These are phyloP conservation scores for Cyprinus carpio DNA, from an alignment of 2,113 vertebrate species.

Conservation along the genomic window DNA sequence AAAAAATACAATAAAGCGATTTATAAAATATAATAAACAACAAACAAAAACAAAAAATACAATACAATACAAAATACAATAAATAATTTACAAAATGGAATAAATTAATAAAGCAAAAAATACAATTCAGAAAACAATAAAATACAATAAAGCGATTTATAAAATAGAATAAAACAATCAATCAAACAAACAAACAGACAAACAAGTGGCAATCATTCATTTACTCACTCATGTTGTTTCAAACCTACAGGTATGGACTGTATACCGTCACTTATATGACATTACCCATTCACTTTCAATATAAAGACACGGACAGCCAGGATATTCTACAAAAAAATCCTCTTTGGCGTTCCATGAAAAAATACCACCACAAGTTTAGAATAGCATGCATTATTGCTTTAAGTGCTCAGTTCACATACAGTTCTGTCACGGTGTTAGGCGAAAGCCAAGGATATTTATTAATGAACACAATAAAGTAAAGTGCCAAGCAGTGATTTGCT, in stretches of 20 bases:
- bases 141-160: neutral
- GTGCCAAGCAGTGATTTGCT: conserved; percentile 49
- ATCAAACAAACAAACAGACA: neutral
- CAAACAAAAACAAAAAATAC: too few relatives aligned
- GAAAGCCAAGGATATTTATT: conserved; percentile 49
- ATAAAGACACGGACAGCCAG: neutral
- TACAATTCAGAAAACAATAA: too few relatives aligned
- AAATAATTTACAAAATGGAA: neutral
- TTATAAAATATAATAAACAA: too few relatives aligned
- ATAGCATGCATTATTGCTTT: conserved; percentile 28
- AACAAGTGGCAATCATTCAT: neutral
- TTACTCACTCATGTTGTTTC: neutral
- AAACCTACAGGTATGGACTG: neutral
- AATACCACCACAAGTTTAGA: neutral
- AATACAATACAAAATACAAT: neutral
- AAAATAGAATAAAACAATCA: neutral
- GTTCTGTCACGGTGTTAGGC: conserved; percentile 5
- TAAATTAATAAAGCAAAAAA: neutral
- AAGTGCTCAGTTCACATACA: conserved; percentile 37
- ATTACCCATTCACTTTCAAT: neutral
- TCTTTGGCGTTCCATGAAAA: neutral
- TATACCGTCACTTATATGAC: neutral
- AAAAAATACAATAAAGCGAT: too few relatives aligned
- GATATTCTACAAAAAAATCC: neutral
- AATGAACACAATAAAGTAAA: conserved; percentile 52